Evolutionary conservation across 2,113 vertebrate species (phyloP), one percentile per base, ranked within the genome.

Genomic region (Egretta garzetta): DNA sequence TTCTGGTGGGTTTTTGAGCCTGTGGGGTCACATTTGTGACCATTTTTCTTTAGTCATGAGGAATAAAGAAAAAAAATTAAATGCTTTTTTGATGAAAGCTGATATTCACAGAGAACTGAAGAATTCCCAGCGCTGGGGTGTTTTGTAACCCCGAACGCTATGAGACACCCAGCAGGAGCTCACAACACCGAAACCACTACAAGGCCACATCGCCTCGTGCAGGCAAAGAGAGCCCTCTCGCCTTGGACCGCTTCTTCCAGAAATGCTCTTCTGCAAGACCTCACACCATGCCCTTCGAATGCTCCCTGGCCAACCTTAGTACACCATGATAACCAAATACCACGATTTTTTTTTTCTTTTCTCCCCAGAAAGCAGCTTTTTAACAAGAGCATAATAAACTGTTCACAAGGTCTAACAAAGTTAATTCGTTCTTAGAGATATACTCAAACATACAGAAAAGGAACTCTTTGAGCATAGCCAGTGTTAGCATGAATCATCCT

Each of bases 111-210:
- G 22, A 53, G 59, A 83, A 95, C 5, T 3, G 8, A 59, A 86
- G 49, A 82, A 80, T 50, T 73, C 50, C 60, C 4, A 1, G 2
- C 0, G 1, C 43, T 47, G 37, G 21, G 35, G 18, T 47, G 14
- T 32, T 80, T 28, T 49, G 53, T 66, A 77, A 35, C 8, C 24
- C 35, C 30, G 32, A 66, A 4, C 14, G 50, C 32, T 28, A 37
- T 0, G 1, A 68, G 58, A 33, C 33, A 39, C 0, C 0, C 1
- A 28, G 56, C 1, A 28, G 62, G 41, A 45, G 33, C 23, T 82
- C 53, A 59, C 71, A 64, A 4, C 30, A 80, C 8, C 7, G 1
- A 55, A 88, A 47, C 13, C 1, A 0, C 50, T 23, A 14, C 37
- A 59, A 45, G 24, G 32, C 41, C 59, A 45, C 1, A 1, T 12